Evolutionary conservation across 2,888 invertebrate species (phyloP), one percentile per base, ranked within the genome.

Genomic region (Chrysotoxum bicinctum): DNA sequence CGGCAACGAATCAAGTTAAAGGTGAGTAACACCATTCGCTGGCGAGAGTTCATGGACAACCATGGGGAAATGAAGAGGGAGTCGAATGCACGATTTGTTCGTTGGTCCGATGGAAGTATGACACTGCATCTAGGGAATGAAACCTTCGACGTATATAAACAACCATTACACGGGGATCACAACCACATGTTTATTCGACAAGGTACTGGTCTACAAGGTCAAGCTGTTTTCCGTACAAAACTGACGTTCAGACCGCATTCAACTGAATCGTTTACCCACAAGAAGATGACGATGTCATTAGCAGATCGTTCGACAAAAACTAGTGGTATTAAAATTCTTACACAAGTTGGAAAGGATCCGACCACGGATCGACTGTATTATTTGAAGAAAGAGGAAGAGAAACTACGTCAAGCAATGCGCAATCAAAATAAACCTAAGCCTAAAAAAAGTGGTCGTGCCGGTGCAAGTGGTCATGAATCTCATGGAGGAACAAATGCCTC

Each of bases 81-180:
- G 91, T 98, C 98, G 54, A 99, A 99, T 93, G 97, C 99, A 0
- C 94, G 99, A 68, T 95, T 99, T 90, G 98, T 99, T 1, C 95
- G 96, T 87, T 99, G 99, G 99, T 98, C 99, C 0, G 99, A 99
- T 91, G 99, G 99, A 30, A 98, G 98, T 88, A 96, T 98, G 95
- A 98, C 99, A 14, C 93, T 99, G 35, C 98, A 99, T 91, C 94
- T 99, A 75, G 99, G 99, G 26, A 96, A 97, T 37, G 99, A 99
- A 93, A 98, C 99, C 88, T 99, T 99, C 91, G 99, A 99, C 91
- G 97, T 99, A 0, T 98, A 99, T 91, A 96, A 97, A 88, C 98
- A 98, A 91, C 97, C 98, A 0, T 92, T 98, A 14, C 97, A 97
- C 93, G 98, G 98, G 12, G 99, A 99, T 91, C 98, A 98, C 93